Evolutionary conservation across 1,140 invertebrate species (phyloP).

Genomic region (Dolichoris vasculosae): DNA sequence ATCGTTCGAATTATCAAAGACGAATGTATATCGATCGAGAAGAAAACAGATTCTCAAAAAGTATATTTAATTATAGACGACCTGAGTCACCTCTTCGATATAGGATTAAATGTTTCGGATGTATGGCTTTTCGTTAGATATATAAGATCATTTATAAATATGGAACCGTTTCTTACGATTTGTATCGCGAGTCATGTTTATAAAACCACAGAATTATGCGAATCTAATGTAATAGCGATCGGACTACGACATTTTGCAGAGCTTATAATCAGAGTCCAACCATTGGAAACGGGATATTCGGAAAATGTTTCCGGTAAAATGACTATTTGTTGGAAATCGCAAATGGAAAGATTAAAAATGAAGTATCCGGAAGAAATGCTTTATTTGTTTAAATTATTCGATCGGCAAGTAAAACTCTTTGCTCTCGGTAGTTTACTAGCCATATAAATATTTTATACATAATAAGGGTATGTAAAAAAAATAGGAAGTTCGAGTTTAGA

Average conservation of each 20-base stretch:
- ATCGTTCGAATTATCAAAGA: slow-evolving; percentile 61
- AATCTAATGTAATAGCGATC: slow-evolving; percentile 74
- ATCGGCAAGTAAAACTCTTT: slow-evolving; percentile 82
- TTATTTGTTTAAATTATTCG: slow-evolving; percentile 82
- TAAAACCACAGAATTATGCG: slow-evolving; percentile 72
- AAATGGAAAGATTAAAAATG: slow-evolving; percentile 69
- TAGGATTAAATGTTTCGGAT: slow-evolving; percentile 75
- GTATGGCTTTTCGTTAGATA: slow-evolving; percentile 76
- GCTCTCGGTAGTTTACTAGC: slow-evolving; percentile 46
- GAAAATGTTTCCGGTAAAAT: slow-evolving; percentile 81
- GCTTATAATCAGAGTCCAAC: slow-evolving; percentile 78
- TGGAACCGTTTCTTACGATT: slow-evolving; percentile 66
- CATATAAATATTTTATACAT: background rate
- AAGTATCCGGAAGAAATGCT: slow-evolving; percentile 69
- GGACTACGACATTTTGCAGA: slow-evolving; percentile 78
- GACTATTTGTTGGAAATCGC: slow-evolving; percentile 73
- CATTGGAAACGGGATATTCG: slow-evolving; percentile 80
- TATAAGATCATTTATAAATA: slow-evolving; percentile 61
- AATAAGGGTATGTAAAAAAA: background rate
- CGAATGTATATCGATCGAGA: slow-evolving; percentile 62
- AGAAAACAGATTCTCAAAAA: slow-evolving; percentile 55
- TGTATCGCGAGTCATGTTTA: slow-evolving; percentile 75
- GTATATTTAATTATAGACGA: slow-evolving; percentile 81
- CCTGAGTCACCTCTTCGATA: slow-evolving; percentile 80
- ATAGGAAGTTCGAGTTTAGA: too few relatives aligned